Percentiles rank a stretch among this genome's conserved stretches.
phyloP scores from a whole-genome alignment of 1,140 invertebrate species.

The Lasaia peninsularis region DNA sequence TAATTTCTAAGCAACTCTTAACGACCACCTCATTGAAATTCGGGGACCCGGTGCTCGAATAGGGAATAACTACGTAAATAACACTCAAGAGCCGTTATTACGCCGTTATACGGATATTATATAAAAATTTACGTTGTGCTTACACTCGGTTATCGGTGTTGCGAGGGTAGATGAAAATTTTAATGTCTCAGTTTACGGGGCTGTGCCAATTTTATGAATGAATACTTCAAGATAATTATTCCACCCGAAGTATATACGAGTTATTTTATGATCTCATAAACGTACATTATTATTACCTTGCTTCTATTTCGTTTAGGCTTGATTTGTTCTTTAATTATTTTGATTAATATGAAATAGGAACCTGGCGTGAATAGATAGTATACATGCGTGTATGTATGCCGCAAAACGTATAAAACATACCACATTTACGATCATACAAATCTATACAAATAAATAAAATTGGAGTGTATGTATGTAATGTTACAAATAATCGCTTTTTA shows the following conservation, averaged over 20 bases:
- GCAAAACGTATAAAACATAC: no score
- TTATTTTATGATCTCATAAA: not conserved
- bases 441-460: no score
- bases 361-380: no score
- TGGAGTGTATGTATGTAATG: no score
- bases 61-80: conserved; percentile 25
- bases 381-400: no score
- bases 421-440: no score
- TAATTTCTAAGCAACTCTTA: not conserved
- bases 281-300: not conserved
- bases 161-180: conserved; percentile 16
- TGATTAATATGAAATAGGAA: no score
- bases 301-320: not conserved
- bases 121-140: conserved; percentile 26
- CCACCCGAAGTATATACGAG: not conserved
- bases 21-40: not conserved
- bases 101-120: conserved; percentile 22
- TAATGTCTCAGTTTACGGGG: not conserved
- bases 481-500: no score
- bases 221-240: conserved; percentile 5
- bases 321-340: no score
- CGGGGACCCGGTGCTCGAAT: not conserved
- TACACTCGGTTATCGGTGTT: conserved; percentile 14
- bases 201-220: conserved; percentile 18
- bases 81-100: conserved; percentile 19